A percentile compares a stretch with the other conserved stretches of the same genome.
Evolutionary conservation across 2,888 invertebrate genomes (phyloP).

Genomic region (Microctonus aethiopoides): DNA sequence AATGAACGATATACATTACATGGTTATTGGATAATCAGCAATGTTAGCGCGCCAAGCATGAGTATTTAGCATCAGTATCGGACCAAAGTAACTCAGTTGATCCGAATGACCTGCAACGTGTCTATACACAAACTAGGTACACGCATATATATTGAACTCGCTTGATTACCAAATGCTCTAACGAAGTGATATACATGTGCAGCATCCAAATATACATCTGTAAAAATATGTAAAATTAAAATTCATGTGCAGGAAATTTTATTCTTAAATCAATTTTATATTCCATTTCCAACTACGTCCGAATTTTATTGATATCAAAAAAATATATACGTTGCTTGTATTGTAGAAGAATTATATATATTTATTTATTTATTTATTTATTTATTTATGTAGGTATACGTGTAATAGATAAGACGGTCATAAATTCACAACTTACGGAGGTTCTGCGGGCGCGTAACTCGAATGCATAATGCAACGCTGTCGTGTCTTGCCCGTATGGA

Average conservation of each 20-base stretch:
- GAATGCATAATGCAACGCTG: conserved; percentile 45
- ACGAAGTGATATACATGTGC: conserved; percentile 4
- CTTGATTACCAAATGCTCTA: conserved; percentile 37
- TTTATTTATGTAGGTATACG: neutral
- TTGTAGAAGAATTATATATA: too few species aligned
- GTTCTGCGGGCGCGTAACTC: conserved; percentile 41
- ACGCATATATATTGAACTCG: conserved; percentile 23
- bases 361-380: neutral
- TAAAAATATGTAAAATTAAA: neutral
- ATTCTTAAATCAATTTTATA: neutral
- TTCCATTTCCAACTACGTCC: too few species aligned
- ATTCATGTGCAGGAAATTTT: neutral
- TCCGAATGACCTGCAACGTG: conserved; percentile 28
- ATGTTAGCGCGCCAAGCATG: conserved; percentile 29
- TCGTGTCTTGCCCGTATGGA: conserved; percentile 43
- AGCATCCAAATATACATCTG: too few species aligned
- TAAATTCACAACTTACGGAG: conserved; percentile 50
- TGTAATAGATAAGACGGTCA: conserved; percentile 44
- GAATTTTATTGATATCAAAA: too few species aligned
- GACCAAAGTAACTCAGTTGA: conserved; percentile 48
- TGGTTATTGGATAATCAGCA: conserved; percentile 46
- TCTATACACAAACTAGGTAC: conserved; percentile 15
- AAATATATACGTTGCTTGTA: too few species aligned
- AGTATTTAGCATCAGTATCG: conserved; percentile 45
- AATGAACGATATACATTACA: conserved; percentile 45